Conservation (phyloP, 2,888 invertebrate genomes). For the Drosophila bunnanda region DNA sequence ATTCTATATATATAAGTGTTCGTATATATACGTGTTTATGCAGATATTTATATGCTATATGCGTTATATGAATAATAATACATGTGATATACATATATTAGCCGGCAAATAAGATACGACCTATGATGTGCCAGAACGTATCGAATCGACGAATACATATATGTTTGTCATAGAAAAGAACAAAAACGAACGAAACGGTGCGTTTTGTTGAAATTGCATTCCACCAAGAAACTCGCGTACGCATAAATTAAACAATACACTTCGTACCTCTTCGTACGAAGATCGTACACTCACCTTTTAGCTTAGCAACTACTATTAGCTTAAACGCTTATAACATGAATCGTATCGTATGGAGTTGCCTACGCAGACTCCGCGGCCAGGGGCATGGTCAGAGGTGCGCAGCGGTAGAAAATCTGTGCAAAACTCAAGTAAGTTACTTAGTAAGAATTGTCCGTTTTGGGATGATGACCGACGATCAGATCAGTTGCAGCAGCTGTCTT, state of each 20-base stretch:
- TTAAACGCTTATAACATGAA: conserved; percentile 73
- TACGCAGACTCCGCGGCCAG: conserved; percentile 41
- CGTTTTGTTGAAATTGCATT: conserved; percentile 29
- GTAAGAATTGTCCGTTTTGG: conserved; percentile 70
- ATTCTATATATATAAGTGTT: conserved; percentile 24
- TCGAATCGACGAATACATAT: conserved; percentile 28
- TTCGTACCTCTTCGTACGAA: not conserved
- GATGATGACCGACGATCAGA: conserved; percentile 45
- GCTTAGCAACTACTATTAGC: conserved; percentile 35
- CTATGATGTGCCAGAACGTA: conserved; percentile 17
- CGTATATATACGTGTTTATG: conserved; percentile 60
- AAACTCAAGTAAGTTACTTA: conserved; percentile 65
- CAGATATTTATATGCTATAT: conserved; percentile 53
- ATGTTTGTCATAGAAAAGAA: conserved; percentile 42
- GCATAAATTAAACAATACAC: conserved; percentile 29
- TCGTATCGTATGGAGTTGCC: conserved; percentile 52
- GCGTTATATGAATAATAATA: conserved; percentile 51
- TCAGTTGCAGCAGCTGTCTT: conserved; percentile 37
- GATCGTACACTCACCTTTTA: conserved; percentile 2
- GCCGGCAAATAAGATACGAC: conserved; percentile 24
- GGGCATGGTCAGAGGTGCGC: conserved; percentile 16
- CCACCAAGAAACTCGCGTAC: conserved; percentile 15
- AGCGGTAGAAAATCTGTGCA: conserved; percentile 60
- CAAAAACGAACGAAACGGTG: conserved; percentile 29
- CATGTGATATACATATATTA: conserved; percentile 47